A percentile compares a stretch with the other conserved stretches of the same genome.
These are phyloP conservation scores for Sciaenops ocellatus DNA, from an alignment of 2,797 vertebrate genomes.

Conservation along the genomic window DNA sequence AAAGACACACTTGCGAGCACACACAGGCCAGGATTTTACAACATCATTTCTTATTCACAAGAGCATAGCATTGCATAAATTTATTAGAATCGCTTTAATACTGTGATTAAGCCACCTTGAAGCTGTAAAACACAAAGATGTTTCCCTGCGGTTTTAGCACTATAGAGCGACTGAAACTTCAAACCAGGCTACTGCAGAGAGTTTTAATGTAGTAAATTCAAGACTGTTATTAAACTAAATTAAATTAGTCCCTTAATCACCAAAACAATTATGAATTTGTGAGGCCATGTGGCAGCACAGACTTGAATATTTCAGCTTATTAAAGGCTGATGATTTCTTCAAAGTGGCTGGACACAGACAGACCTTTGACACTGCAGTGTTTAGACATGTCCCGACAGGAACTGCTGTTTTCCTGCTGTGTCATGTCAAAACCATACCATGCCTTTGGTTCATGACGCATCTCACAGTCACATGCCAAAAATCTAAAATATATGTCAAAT, in stretches of 20 bases:
- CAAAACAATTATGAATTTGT: neutral
- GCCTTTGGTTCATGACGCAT: too few relatives aligned
- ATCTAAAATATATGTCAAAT: too few relatives aligned
- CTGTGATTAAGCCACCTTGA: neutral
- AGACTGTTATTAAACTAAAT: neutral
- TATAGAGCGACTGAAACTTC: neutral
- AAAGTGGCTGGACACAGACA: neutral
- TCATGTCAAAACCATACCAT: neutral
- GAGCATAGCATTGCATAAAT: neutral
- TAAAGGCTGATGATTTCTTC: neutral
- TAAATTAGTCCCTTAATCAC: neutral
- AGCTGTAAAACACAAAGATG: constrained; percentile 5
- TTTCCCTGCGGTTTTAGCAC: neutral
- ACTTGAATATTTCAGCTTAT: neutral
- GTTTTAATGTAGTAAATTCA: neutral
- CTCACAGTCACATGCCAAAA: neutral
- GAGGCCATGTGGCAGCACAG: neutral
- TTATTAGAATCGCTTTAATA: neutral
- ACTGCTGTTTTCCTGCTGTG: neutral
- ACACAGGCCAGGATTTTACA: neutral
- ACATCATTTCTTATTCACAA: neutral
- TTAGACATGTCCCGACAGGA: neutral
- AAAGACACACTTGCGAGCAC: neutral
- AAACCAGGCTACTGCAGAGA: neutral
- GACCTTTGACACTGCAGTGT: neutral